Evolutionary conservation across 2,113 vertebrate species (phyloP).

Genomic region (Grantiella picta): DNA sequence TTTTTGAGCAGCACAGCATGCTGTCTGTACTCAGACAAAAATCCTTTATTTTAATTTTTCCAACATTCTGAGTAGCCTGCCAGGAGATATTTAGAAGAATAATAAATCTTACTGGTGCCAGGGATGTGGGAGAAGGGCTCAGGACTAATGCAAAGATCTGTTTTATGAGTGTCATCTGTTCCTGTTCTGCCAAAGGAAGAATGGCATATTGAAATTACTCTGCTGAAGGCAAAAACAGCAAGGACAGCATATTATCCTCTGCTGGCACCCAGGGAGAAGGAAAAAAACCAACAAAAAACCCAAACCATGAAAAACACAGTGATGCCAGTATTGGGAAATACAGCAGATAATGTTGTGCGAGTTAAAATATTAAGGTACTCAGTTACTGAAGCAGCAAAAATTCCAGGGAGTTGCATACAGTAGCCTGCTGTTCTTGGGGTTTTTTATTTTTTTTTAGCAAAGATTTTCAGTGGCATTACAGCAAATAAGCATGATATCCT

Average conservation of each 20-base stretch:
- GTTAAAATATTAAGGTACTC: neutral
- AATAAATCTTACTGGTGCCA: slow-evolving; percentile 37
- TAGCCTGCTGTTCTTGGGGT: neutral
- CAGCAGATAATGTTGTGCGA: neutral
- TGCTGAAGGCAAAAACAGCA: slow-evolving; percentile 51
- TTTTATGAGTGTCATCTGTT: slow-evolving; percentile 50
- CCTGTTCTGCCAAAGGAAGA: slow-evolving; percentile 45
- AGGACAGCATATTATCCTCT: slow-evolving; percentile 33
- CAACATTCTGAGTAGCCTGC: slow-evolving; percentile 11
- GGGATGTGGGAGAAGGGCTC: slow-evolving; percentile 14
- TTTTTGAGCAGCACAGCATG: neutral
- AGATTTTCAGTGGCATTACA: neutral
- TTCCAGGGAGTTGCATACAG: neutral
- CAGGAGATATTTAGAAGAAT: slow-evolving; percentile 33
- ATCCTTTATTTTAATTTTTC: slow-evolving; percentile 5
- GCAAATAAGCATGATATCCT: neutral
- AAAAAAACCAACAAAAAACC: neutral
- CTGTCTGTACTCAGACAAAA: neutral
- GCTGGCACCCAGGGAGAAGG: neutral
- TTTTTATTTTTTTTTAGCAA: neutral
- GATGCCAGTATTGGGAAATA: neutral
- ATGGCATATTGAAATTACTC: slow-evolving; percentile 53
- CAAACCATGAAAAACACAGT: neutral
- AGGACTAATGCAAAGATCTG: slow-evolving; percentile 34
- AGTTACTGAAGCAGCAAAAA: neutral